Evolutionary conservation across 2,113 vertebrate species (phyloP).

Genomic region (Myodes glareolus): DNA sequence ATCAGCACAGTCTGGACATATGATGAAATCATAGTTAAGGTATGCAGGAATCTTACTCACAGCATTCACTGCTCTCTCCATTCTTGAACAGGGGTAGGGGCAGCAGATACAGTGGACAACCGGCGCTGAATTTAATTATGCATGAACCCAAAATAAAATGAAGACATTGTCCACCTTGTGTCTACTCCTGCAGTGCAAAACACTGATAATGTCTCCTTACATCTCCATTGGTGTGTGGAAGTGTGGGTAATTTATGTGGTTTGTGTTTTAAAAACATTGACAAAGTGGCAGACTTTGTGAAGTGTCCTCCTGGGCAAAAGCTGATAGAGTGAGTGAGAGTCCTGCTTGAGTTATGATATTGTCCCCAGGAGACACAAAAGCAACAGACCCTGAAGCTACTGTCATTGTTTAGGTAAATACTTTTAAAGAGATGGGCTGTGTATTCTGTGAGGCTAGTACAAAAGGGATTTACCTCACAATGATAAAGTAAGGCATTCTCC

Average conservation of each 20-base stretch:
- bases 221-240: background rate
- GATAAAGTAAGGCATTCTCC: background rate
- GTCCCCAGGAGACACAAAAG: background rate
- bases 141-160: background rate
- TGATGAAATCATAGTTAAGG: background rate
- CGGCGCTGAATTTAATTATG: background rate
- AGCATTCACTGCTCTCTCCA: background rate
- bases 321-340: background rate
- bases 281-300: background rate
- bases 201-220: fast-evolving
- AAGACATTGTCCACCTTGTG: background rate
- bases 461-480: background rate
- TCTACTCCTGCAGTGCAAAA: fast-evolving
- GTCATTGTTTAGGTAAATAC: background rate
- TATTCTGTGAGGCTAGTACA: background rate
- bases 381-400: background rate
- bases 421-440: background rate
- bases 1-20: background rate
- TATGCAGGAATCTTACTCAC: background rate
- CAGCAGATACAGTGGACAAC: background rate
- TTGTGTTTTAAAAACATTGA: background rate
- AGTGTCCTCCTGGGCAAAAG: background rate
- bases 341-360: background rate
- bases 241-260: background rate
- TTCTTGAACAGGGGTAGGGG: background rate